Evolutionary conservation across 2,888 invertebrate species (phyloP), one percentile per base, ranked within the genome.

Genomic region (Trissolcus brochymenae): DNA sequence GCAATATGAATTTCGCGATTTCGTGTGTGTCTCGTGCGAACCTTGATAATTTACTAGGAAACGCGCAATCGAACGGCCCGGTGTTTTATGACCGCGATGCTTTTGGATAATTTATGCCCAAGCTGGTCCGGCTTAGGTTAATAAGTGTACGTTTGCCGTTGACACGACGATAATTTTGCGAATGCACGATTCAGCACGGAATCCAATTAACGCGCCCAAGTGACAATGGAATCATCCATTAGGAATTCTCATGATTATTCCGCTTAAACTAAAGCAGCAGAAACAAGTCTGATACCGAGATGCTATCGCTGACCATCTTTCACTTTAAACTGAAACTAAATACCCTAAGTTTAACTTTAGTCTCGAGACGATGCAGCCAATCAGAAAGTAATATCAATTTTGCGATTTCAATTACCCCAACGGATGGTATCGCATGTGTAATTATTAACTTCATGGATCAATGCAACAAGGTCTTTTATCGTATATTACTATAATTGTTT

Each of bases 301-400:
- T 86, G 74, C 76, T 83, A 86, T 85, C 85, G 80, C 71, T 80
- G 78, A 68, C 82, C 81, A 87, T 87, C 84, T 86, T 87, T 86
- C 85, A 84, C 85, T 84, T 86, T 85, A 85, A 86, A 86, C 86
- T 82, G 84, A 86, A 87, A 87, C 86, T 87, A 87, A 88, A 87
- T 86, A 84, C 81, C 81, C 79, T 81, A 84, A 82, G 82, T 50
- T 85, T 83, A 84, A 83, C 84, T 82, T 82, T 66, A 76, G 57
- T 68, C 19, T n/a, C 11, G 64, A 11, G 51, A 17, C 9, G 16
- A 16, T 40, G 46, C 46, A 2, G 13, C 57, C 14, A 51, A 51
- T 51, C 17, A 19, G 19, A 16, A 46, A 51, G 51, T 17, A 17
- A 17, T 17, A 16, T 51, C 51, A 19, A 19, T 74, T 67, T 61